phyloP scores from a whole-genome alignment of 1,140 invertebrate genomes.

The Megalonaias nervosa region DNA sequence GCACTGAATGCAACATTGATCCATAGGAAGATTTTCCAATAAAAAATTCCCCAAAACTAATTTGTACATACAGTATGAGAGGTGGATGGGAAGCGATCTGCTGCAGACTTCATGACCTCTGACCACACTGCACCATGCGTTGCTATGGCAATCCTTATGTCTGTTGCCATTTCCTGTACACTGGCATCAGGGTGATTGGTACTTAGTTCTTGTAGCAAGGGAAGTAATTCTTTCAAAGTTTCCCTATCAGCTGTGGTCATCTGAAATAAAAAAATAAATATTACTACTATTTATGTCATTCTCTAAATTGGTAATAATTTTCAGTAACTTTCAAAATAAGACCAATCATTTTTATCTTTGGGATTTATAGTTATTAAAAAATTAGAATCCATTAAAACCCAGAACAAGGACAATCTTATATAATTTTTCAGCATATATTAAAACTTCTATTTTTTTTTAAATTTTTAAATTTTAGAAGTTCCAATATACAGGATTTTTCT shows the following conservation, averaged over 20 bases:
- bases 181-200: slow-evolving; percentile 61
- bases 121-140: slow-evolving; percentile 69
- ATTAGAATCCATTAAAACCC: neutral
- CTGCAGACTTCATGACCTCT: slow-evolving; percentile 20
- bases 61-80: neutral
- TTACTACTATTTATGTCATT: neutral
- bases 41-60: too few species aligned
- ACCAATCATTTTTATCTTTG: neutral
- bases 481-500: too few species aligned
- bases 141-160: slow-evolving; percentile 72
- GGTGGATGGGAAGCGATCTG: neutral
- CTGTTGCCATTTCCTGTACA: slow-evolving; percentile 66
- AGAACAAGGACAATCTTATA: neutral
- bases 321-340: neutral
- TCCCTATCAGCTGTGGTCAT: slow-evolving; percentile 64
- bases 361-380: neutral
- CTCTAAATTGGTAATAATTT: neutral
- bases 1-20: too few species aligned
- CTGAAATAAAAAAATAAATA: slow-evolving; percentile 30
- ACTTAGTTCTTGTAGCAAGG: slow-evolving; percentile 69
- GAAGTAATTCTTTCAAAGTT: slow-evolving; percentile 72
- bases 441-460: too few species aligned
- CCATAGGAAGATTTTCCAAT: too few species aligned
- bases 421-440: neutral
- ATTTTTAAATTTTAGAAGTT: too few species aligned